These are phyloP conservation scores for Tipula helvola DNA, from an alignment of 2,888 invertebrate genomes.

Conservation along the genomic window DNA sequence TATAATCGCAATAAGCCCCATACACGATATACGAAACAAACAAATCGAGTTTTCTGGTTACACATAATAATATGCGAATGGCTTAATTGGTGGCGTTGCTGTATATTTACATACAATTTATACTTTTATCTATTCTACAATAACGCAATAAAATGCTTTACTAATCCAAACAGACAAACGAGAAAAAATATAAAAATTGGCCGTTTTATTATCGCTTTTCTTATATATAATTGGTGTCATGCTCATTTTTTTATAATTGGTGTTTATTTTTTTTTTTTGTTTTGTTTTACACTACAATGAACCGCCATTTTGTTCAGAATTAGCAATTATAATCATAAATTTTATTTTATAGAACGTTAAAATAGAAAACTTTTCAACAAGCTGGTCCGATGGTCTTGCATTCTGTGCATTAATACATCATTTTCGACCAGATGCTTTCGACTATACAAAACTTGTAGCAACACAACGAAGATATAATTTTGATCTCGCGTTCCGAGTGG, in stretches of 20 bases:
- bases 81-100: background rate
- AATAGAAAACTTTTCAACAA: slow-evolving; percentile 96
- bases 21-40: background rate
- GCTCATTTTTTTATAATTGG: background rate
- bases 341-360: slow-evolving; percentile 68
- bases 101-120: background rate
- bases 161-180: background rate
- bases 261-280: slow-evolving; percentile 13
- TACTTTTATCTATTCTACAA: background rate
- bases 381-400: slow-evolving; percentile 97
- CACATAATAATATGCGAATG: background rate
- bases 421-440: slow-evolving; percentile 94
- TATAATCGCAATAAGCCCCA: background rate
- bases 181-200: background rate
- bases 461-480: slow-evolving; percentile 90
- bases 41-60: background rate
- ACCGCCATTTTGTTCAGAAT: slow-evolving; percentile 11
- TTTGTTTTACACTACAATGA: background rate
- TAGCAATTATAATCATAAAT: slow-evolving; percentile 10
- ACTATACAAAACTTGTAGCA: slow-evolving; percentile 78
- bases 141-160: background rate
- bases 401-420: slow-evolving; percentile 98
- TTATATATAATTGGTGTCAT: background rate
- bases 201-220: background rate
- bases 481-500: slow-evolving; percentile 92